These are phyloP conservation scores for Apodemia hepburni DNA, from an alignment of 2,888 invertebrate species.

Conservation along the genomic window DNA sequence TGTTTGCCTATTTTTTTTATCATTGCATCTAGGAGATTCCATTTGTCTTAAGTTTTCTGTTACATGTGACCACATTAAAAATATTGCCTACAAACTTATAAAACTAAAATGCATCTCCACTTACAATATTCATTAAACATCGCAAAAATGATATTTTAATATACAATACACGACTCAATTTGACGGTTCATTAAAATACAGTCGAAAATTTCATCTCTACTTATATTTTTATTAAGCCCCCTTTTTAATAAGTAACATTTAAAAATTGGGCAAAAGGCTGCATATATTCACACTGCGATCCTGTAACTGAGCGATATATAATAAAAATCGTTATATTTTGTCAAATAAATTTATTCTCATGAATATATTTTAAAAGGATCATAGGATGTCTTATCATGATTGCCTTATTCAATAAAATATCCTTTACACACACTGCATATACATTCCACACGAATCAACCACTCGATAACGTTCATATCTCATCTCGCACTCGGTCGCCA, in stretches of 20 bases:
- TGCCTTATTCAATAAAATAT: slow-evolving; percentile 64
- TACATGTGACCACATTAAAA: slow-evolving; percentile 73
- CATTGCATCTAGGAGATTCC: slow-evolving; percentile 77
- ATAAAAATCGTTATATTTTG: slow-evolving; percentile 9
- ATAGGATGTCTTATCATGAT: slow-evolving; percentile 26
- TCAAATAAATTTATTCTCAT: slow-evolving; percentile 8
- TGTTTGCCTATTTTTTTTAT: slow-evolving; percentile 77
- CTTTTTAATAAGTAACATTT: background rate
- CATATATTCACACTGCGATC: background rate
- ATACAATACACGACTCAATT: slow-evolving; percentile 76
- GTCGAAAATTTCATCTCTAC: slow-evolving; percentile 57
- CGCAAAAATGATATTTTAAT: slow-evolving; percentile 75
- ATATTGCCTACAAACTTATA: slow-evolving; percentile 77
- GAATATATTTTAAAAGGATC: slow-evolving; percentile 12
- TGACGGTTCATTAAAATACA: slow-evolving; percentile 64
- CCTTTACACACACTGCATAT: slow-evolving; percentile 43
- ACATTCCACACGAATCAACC: slow-evolving; percentile 26
- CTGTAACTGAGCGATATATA: slow-evolving; percentile 7
- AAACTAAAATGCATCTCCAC: slow-evolving; percentile 78
- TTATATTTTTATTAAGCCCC: slow-evolving; percentile 28
- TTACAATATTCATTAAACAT: slow-evolving; percentile 65
- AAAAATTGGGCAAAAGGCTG: slow-evolving; percentile 1
- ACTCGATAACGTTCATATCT: slow-evolving; percentile 29
- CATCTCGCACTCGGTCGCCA: slow-evolving; percentile 37
- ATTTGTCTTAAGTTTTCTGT: slow-evolving; percentile 66